A percentile compares a stretch with the other conserved stretches of the same genome.
These are phyloP conservation scores for Lingula anatina DNA, from an alignment of 2,888 invertebrate species.

Conservation along the genomic window DNA sequence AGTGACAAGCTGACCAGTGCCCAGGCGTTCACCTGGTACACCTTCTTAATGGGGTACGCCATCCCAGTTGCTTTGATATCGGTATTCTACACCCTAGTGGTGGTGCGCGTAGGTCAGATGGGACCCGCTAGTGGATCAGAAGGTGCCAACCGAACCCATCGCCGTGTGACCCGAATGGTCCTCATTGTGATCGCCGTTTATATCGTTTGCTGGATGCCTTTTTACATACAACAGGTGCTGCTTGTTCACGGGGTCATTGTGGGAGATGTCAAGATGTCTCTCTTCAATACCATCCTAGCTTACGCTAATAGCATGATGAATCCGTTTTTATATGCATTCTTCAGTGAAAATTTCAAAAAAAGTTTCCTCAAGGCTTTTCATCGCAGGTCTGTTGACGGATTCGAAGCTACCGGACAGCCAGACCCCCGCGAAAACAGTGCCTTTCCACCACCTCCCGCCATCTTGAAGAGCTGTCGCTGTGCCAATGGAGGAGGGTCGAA, in stretches of 20 bases:
- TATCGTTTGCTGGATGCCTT: slow-evolving; percentile 48
- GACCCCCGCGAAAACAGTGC: too few relatives aligned
- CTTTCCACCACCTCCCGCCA: too few relatives aligned
- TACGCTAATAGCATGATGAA: slow-evolving; percentile 50
- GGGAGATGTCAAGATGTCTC: slow-evolving; percentile 14
- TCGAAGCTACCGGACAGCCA: too few relatives aligned
- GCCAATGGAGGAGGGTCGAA: too few relatives aligned
- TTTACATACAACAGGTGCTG: slow-evolving; percentile 45
- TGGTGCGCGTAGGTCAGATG: slow-evolving; percentile 37
- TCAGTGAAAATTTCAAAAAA: slow-evolving; percentile 48
- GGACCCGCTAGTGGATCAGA: slow-evolving; percentile 44
- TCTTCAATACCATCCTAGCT: slow-evolving; percentile 44
- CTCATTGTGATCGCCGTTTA: slow-evolving; percentile 46
- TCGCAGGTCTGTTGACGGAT: neutral
- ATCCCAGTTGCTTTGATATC: slow-evolving; percentile 44
- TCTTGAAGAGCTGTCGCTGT: too few relatives aligned
- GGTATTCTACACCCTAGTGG: slow-evolving; percentile 47
- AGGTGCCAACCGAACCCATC: slow-evolving; percentile 28
- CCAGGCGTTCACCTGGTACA: slow-evolving; percentile 48
- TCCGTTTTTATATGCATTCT: slow-evolving; percentile 48
- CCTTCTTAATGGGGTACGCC: slow-evolving; percentile 42
- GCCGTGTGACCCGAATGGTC: slow-evolving; percentile 46
- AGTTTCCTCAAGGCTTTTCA: slow-evolving; percentile 47
- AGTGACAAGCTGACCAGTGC: slow-evolving; percentile 27
- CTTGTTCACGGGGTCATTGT: slow-evolving; percentile 7